These are phyloP conservation scores for Luidia sarsii DNA, from an alignment of 53 echinoderm and acorn worm genomes.

Conservation along the genomic window DNA sequence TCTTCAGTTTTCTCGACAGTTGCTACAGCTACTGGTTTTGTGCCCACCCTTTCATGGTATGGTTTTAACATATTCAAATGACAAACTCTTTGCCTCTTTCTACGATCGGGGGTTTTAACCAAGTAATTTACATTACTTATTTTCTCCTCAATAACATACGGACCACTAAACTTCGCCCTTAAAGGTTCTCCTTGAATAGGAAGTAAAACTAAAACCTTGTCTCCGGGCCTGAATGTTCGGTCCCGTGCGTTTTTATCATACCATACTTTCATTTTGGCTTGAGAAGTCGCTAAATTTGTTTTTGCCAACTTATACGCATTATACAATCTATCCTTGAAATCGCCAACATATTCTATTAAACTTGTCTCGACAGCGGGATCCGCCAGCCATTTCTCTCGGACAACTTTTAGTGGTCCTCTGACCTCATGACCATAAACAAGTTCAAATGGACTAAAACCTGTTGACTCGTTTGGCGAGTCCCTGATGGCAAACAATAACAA, in stretches of 20 bases:
- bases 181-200: slow-evolving; percentile 61
- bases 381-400: slow-evolving; percentile 10
- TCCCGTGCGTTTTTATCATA: slow-evolving; percentile 50
- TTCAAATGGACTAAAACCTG: slow-evolving; percentile 45
- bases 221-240: slow-evolving; percentile 61
- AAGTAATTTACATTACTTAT: slow-evolving; percentile 57
- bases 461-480: slow-evolving; percentile 30
- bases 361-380: not conserved
- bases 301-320: slow-evolving; percentile 49
- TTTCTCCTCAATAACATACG: slow-evolving; percentile 5
- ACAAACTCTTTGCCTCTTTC: slow-evolving; percentile 19
- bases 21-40: too few relatives aligned
- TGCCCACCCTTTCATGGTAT: slow-evolving; percentile 33
- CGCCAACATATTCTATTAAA: not conserved
- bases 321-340: slow-evolving; percentile 41
- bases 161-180: slow-evolving; percentile 59
- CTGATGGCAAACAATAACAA: slow-evolving; percentile 19
- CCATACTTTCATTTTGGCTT: slow-evolving; percentile 45
- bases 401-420: slow-evolving; percentile 1
- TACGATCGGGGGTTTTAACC: slow-evolving; percentile 47
- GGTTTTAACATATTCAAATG: slow-evolving; percentile 71
- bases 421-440: slow-evolving; percentile 20
- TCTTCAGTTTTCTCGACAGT: too few relatives aligned
- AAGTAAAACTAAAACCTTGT: slow-evolving; percentile 56
- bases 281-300: slow-evolving; percentile 22